phyloP scores from a whole-genome alignment of 2,797 vertebrate species.

The Fistularia tabacaria region DNA sequence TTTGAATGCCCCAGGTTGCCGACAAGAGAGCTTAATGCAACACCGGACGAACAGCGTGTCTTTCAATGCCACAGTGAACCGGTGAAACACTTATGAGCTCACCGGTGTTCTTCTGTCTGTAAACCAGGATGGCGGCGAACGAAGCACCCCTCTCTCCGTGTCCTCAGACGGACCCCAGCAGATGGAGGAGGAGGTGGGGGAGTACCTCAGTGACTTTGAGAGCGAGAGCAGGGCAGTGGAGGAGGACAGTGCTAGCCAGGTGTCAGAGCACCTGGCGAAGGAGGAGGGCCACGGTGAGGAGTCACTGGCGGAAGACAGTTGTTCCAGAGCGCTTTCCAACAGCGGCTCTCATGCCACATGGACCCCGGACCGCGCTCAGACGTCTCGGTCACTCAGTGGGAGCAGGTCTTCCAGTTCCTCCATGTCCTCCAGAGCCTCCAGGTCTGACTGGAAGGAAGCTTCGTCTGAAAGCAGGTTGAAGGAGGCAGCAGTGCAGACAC shows the following conservation, averaged over 20 bases:
- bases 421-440: no score
- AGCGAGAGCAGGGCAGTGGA: conserved; percentile 42
- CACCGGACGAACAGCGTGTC: no score
- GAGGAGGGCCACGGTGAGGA: conserved; percentile 28
- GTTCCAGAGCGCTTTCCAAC: background rate
- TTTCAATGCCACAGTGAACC: no score
- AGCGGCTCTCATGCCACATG: conserved; percentile 13
- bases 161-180: conserved; percentile 1
- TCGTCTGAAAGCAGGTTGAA: conserved; percentile 39
- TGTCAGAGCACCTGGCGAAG: conserved; percentile 72
- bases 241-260: conserved; percentile 42
- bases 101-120: no score
- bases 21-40: no score
- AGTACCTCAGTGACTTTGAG: conserved; percentile 66
- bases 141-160: background rate
- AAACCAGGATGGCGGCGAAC: conserved; percentile 23
- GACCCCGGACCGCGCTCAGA: conserved; percentile 12
- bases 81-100: no score
- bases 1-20: no score
- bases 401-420: conserved; percentile 24
- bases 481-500: conserved; percentile 80
- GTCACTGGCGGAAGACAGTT: conserved; percentile 13
- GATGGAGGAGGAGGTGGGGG: background rate
- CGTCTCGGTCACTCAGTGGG: conserved; percentile 13
- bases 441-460: background rate